Conservation (phyloP, 2,888 invertebrate genomes). For the Thereva nobilitata region DNA sequence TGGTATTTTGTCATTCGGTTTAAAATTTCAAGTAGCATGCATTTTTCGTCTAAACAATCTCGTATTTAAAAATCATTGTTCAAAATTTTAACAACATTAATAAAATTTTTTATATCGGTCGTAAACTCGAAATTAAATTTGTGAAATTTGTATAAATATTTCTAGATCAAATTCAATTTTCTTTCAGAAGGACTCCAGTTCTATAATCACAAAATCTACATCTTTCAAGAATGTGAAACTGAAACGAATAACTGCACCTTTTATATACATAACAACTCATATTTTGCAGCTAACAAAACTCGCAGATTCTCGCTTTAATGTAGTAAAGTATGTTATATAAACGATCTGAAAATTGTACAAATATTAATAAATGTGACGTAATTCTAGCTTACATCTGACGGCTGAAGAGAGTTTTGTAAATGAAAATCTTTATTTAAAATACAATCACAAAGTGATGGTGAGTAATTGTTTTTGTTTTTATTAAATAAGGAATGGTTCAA, state of each 20-base stretch:
- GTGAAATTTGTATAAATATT: no score
- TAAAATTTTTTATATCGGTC: no score
- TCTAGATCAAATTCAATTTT: no score
- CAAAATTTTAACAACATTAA: no score
- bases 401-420: conserved; percentile 50
- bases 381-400: conserved; percentile 60
- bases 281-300: conserved; percentile 68
- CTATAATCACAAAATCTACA: no score
- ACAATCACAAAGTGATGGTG: conserved; percentile 42
- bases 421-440: conserved; percentile 42
- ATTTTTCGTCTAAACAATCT: no score
- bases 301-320: conserved; percentile 68
- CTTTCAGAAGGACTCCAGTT: no score
- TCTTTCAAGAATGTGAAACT: conserved; percentile 5
- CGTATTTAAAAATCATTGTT: no score
- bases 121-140: no score
- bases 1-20: no score
- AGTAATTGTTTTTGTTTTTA: conserved; percentile 15
- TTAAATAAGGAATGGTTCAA: background rate
- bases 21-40: no score
- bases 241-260: conserved; percentile 55
- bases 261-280: conserved; percentile 74
- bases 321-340: conserved; percentile 67
- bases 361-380: conserved; percentile 14
- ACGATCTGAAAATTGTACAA: background rate